These are phyloP conservation scores for Hemibates koningsi DNA, from an alignment of 2,113 vertebrate genomes.

Conservation along the genomic window DNA sequence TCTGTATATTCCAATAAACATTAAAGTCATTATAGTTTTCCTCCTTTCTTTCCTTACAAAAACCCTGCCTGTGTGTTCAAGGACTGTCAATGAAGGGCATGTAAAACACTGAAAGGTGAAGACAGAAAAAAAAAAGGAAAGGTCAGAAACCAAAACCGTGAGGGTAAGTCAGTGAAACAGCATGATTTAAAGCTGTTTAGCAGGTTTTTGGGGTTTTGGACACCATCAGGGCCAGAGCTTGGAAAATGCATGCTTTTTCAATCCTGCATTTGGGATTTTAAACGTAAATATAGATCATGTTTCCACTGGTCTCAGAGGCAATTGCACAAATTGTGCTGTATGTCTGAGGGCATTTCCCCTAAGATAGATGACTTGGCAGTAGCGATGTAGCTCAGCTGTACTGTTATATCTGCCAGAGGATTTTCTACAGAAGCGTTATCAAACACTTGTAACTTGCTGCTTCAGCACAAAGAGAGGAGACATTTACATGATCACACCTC, in stretches of 20 bases:
- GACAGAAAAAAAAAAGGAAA: neutral
- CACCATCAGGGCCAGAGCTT: neutral
- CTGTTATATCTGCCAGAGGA: neutral
- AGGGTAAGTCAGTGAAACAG: neutral
- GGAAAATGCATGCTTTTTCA: neutral
- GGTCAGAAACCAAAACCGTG: neutral
- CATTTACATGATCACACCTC: constrained; percentile 15
- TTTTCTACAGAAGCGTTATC: neutral
- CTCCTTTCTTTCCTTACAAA: neutral
- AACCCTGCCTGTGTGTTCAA: neutral
- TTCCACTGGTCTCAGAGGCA: neutral
- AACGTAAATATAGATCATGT: neutral
- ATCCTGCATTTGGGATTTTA: neutral
- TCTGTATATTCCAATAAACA: neutral
- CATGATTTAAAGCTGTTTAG: neutral
- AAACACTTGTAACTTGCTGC: neutral
- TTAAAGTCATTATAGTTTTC: neutral
- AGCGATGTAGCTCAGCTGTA: neutral
- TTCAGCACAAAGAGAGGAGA: neutral
- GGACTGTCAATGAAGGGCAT: neutral
- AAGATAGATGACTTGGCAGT: neutral
- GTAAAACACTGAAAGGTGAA: neutral
- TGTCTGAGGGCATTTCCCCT: neutral
- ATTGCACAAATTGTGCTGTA: neutral
- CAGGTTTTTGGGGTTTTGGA: neutral